Evolutionary conservation across 2,888 invertebrate genomes (phyloP), one percentile per base, ranked within the genome.

Genomic region (Chrysolina oricalcia): DNA sequence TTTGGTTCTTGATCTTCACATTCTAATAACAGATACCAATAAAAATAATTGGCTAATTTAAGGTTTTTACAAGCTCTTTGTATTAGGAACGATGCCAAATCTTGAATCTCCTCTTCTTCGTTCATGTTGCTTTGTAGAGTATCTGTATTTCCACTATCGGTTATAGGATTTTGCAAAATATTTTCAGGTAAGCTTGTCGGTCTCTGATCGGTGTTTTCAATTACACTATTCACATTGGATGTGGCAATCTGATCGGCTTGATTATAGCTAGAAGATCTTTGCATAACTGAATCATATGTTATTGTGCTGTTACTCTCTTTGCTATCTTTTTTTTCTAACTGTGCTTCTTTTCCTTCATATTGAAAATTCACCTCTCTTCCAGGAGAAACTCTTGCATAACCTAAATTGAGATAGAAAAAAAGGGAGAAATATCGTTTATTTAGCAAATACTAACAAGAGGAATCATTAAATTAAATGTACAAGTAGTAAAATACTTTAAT

Each of bases 21-120:
- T 89, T 99, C 99, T 77, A 98, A 96, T 75, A 95, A 92, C 80
- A 98, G 90, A 90, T 97, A 97, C 99, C 99, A 99, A 90, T 97
- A 99, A 82, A 99, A 94, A 89, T 98, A 99, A 91, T 98, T 99
- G 65, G 98, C 98, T 63, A 99, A 90, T 17, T 93, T 94, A 67
- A 95, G 93, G 91, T 98, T 98, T 85, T 93, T 92, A 88, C 96
- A 95, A 0, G 98, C 97, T 72, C 98, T 92, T 68, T 93, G 92
- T 80, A 99, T 97, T 15, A 99, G 92, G 90, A 98, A 98, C 68
- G 96, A 94, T 0, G 97, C 95, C 66, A 99, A 91, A 89, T 97
- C 96, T 23, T 90, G 89, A 0, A 88, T 72, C n/a, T 79, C 78
- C 9, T 89, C 89, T 35, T 88, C 86, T 21, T 86, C 85, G 63